Base-by-base conservation (phyloP, 1,140 invertebrate genomes). In the Aphidius gifuensis region DNA sequence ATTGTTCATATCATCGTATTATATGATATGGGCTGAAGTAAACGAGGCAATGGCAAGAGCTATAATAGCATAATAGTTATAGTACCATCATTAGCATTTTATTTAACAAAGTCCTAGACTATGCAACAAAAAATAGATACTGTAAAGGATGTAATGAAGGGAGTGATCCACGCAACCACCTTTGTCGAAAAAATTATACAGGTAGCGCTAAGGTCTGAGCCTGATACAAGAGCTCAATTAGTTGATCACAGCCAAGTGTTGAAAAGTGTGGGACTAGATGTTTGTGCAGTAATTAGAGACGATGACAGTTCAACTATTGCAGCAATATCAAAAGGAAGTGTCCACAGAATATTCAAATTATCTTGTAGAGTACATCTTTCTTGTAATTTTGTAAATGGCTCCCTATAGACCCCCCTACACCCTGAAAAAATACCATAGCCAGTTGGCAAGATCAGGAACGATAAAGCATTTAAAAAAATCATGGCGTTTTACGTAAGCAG, bases 131-230 rank as follows among this genome's bases (percentile, higher is more conserved):
- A 23, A 45, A 57, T 43, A 40, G 55, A 43, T 45, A 57, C 7
- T 57, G 55, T 23, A 45, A 45, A 2, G n/a, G 9, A 21, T 57
- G 43, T 57, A 50, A 65, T 65, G 53, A 64, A 53, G 61, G 57
- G 54, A 60, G 40, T 56, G 54, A 60, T 69, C 61, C 68, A 68
- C 68, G 68, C 66, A 9, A 45, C n/a, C 55, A 57, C 42, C 40
- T 45, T 57, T 57, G 55, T 43, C 55, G 43, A 16, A 23, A n/a
- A 21, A 57, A 57, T 45, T 57, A 45, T 46, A 11, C 5, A 42
- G 55, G 55, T 4, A 57, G 55, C 23, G 43, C 55, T 6, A 57
- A 57, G 21, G 55, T 42, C 53, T 48, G 58, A 60, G 32, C 39
- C 58, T 51, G 58, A 51, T 60, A 49, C 53, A 16, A 49, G 48